phyloP scores from a whole-genome alignment of 2,113 vertebrate species.

The Amblyopsis rosae region DNA sequence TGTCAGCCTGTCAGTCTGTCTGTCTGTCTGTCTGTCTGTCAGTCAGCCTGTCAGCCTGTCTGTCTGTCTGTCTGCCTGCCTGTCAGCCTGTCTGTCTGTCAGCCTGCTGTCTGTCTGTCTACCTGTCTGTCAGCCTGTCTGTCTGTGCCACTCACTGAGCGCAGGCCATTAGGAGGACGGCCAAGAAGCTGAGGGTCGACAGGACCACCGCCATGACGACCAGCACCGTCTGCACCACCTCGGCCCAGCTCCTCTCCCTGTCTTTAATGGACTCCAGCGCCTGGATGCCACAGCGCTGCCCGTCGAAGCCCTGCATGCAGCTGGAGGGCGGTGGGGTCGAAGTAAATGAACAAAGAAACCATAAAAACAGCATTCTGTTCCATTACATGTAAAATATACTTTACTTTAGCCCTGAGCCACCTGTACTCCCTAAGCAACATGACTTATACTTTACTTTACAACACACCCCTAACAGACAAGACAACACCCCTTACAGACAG shows the following conservation, averaged over 20 bases:
- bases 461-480: too few species aligned
- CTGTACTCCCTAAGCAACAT: too few species aligned
- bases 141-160: slow-evolving; percentile 70
- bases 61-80: too few species aligned
- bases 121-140: slow-evolving; percentile 9
- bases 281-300: slow-evolving; percentile 75
- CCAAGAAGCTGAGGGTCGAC: slow-evolving; percentile 75
- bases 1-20: too few species aligned
- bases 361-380: background rate
- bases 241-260: background rate
- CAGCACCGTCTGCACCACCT: slow-evolving; percentile 68
- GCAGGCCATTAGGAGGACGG: slow-evolving; percentile 76
- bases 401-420: too few species aligned
- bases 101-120: slow-evolving; percentile 4
- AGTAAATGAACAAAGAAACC: background rate
- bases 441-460: too few species aligned
- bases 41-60: too few species aligned
- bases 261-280: slow-evolving; percentile 43
- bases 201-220: slow-evolving; percentile 75
- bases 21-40: too few species aligned
- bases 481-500: too few species aligned
- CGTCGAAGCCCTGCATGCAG: slow-evolving; percentile 75
- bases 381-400: too few species aligned
- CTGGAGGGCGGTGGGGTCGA: slow-evolving; percentile 40
- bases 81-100: too few species aligned